Evolutionary conservation across 1,140 invertebrate genomes (phyloP).

Genomic region (Drosophila eugracilis): DNA sequence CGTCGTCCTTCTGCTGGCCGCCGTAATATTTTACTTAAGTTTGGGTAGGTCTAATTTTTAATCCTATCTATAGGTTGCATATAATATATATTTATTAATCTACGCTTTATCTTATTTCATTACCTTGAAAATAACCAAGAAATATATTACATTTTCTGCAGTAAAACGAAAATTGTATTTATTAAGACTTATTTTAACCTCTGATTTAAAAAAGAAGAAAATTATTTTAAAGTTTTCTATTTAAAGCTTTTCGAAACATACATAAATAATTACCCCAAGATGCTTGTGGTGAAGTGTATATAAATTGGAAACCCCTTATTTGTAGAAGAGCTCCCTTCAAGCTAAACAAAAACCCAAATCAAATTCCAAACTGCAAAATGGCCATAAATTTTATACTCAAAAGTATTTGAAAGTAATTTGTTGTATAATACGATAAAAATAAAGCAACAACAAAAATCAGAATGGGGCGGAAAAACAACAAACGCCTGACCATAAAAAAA

Average conservation of each 20-base stretch:
- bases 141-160: too few relatives aligned
- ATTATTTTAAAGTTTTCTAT: neutral
- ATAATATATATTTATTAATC: too few relatives aligned
- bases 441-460: slow-evolving; percentile 21
- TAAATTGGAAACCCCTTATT: neutral
- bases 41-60: slow-evolving; percentile 53
- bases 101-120: too few relatives aligned
- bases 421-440: slow-evolving; percentile 60
- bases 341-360: slow-evolving; percentile 35
- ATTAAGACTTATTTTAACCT: too few relatives aligned
- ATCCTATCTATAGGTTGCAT: too few relatives aligned
- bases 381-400: slow-evolving; percentile 60
- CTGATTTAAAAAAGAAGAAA: too few relatives aligned
- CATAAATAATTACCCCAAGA: neutral
- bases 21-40: slow-evolving; percentile 73
- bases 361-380: slow-evolving; percentile 47
- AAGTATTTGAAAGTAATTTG: slow-evolving; percentile 77
- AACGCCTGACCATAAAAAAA: slow-evolving; percentile 64
- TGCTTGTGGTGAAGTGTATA: neutral
- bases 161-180: too few relatives aligned
- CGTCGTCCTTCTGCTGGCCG: slow-evolving; percentile 64
- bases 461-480: slow-evolving; percentile 17
- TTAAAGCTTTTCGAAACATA: neutral
- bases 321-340: neutral
- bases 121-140: too few relatives aligned